Base-by-base conservation (phyloP, 2,888 invertebrate species). In the Ecliptopera silaceata region DNA sequence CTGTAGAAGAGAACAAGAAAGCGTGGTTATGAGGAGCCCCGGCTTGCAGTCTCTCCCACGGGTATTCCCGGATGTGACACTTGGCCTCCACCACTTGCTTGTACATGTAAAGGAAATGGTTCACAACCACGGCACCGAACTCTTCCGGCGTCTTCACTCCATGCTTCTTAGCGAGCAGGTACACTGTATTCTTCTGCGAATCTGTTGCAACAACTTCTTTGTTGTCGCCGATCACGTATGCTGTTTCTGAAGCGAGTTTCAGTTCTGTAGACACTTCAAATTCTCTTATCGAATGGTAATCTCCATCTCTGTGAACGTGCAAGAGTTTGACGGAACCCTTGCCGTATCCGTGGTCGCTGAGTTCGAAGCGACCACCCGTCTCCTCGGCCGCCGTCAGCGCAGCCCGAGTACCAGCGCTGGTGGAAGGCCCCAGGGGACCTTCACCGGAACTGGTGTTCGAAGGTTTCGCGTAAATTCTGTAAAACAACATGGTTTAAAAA, bases 111-210 rank as follows among this genome's bases (percentile, higher is more conserved):
- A 96, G 85, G 72, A 96, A 96, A 79, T 96, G 96, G 55, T 93
- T 92, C 70, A 94, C 94, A 13, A 96, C 91, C n/a, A 95, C 82
- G 15, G 95, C 87, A 0, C 94, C 96, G 77, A 96, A 96, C 70
- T 94, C 94, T 79, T 96, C 96, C 0, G 96, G 95, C 20, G 94
- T 94, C 68, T 94, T 93, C 26, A 96, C 93, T 45, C 96, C 96
- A 75, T 95, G 91, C 71, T 95, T 95, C 75, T 96, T 96, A 5
- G 96, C 96, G 66, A 96, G 79, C 34, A 96, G 82, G 75, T 96
- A 96, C 32, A 96, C 94, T 1, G 96, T 96, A 75, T 96, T 96
- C 84, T 96, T 96, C 79, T 96, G 96, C 0, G 96, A 95, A 74
- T 96, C 96, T 0, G 96, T 96, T 10, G 96, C 96, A 13, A 96